Base-by-base conservation (phyloP, 30 jellyfish, hydroid and myxozoan genomes). In the Chironex yamaguchii region DNA sequence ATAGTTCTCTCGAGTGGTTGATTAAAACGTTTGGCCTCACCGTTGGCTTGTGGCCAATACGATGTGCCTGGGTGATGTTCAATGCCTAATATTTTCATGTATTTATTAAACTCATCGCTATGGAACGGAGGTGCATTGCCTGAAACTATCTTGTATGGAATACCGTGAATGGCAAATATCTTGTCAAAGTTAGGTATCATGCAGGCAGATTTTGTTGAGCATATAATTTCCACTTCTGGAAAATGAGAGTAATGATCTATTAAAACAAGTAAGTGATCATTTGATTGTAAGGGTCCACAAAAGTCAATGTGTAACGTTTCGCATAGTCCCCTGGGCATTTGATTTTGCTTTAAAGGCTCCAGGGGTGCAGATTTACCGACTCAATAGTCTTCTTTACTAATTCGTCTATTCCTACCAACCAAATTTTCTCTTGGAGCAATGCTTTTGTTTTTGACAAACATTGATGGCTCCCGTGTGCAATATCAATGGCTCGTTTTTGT, bases 31-130 rank as follows among this genome's bases (percentile, higher is more conserved):
- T 78, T 81, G 13, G 63, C 90, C 25, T 78, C 82, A 11, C 90
- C 90, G 24, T 78, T 78, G 4, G 82, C 90, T 36, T 78, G 90
- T 0, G 64, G 68, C 82, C 90, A 78, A 20, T 30, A 33, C 42
- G 90, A 70, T 17, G 90, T 78, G 9, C 28, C 81, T 1, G 29
- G n/a, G 17, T 54, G 4, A 54, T 78, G 82, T 26, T 31, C 11
- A 34, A 78, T 78, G 12, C 88, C 88, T 22, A 75, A 52, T n/a
- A 34, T 30, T 75, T 49, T 1, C 20, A 75, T 20, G 79, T 78
- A 78, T 53, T 36, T 28, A 11, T 29, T 26, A 35, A 78, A 78
- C 3, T 78, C 90, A 28, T 54, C 53, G 25, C 82, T 36, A 11
- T 53, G 13, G 33, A 52, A 78, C 27, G 82, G 90, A 6, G 88